A percentile compares a stretch with the other conserved stretches of the same genome.
phyloP scores from a whole-genome alignment of 2,888 invertebrate genomes.

The Stenichneumon culpator region DNA sequence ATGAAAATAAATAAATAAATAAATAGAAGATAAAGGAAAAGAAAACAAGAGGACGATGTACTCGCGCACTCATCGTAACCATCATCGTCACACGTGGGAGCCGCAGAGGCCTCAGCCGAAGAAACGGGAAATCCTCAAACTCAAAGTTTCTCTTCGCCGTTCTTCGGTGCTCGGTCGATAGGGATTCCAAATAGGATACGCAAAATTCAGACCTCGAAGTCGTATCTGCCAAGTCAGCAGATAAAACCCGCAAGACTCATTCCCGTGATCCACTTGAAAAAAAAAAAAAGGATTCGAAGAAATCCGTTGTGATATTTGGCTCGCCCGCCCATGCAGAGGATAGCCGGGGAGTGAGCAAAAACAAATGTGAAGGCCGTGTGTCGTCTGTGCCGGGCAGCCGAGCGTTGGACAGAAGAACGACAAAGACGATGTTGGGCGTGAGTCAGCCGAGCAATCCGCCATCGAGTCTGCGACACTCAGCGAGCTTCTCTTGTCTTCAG shows the following conservation, averaged over 20 bases:
- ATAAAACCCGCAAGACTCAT: conserved; percentile 2
- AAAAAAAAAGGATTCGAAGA: not conserved
- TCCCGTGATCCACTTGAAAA: not conserved
- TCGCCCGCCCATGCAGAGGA: not conserved
- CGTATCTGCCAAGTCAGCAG: not conserved
- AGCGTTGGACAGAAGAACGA: conserved; percentile 37
- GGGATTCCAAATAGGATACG: conserved; percentile 14
- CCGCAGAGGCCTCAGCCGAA: conserved; percentile 47
- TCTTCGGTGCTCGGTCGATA: conserved; percentile 26
- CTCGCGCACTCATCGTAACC: conserved; percentile 49
- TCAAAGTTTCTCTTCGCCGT: not conserved
- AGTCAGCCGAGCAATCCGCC: conserved; percentile 84
- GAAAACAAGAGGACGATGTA: conserved; percentile 43
- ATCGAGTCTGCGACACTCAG: conserved; percentile 85
- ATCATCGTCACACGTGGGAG: conserved; percentile 54
- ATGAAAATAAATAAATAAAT: conserved; percentile 40
- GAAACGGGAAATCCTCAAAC: conserved; percentile 31
- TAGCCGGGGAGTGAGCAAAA: conserved; percentile 13
- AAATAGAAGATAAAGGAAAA: conserved; percentile 39
- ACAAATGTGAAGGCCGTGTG: conserved; percentile 57
- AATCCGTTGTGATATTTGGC: not conserved
- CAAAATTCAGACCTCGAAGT: not conserved
- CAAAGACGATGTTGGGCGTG: conserved; percentile 81
- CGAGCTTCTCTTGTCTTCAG: conserved; percentile 85
- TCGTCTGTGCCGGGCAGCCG: conserved; percentile 20